A percentile compares a stretch with the other conserved stretches of the same genome.
Evolutionary conservation across 2,888 invertebrate species (phyloP).

Genomic region (Philhelius pedissequus): DNA sequence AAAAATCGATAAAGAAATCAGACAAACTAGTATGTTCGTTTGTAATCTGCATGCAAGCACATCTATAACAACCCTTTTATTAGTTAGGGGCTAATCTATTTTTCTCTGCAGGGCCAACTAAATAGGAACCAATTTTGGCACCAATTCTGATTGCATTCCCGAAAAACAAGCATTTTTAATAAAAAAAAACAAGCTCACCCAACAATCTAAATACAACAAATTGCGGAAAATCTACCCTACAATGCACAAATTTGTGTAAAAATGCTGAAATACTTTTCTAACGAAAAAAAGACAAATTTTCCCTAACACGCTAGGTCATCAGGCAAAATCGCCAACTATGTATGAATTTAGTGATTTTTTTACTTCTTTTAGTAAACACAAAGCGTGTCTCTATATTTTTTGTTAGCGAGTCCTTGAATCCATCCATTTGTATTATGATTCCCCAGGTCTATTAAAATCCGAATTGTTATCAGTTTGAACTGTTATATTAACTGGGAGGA

Average conservation of each 20-base stretch:
- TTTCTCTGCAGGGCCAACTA: not conserved
- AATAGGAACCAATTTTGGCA: not conserved
- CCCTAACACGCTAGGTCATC: conserved; percentile 12
- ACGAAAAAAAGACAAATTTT: not conserved
- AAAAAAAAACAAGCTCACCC: not conserved
- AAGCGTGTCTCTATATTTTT: not conserved
- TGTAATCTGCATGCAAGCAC: too few species aligned
- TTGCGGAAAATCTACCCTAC: not conserved
- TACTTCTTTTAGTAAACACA: not conserved
- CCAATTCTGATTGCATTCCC: not conserved
- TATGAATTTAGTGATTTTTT: conserved; percentile 41
- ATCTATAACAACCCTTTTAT: too few species aligned
- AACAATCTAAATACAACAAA: not conserved
- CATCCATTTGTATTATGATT: conserved; percentile 53
- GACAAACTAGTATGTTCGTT: too few species aligned
- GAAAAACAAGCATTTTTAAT: not conserved
- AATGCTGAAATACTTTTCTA: not conserved
- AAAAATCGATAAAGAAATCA: too few species aligned
- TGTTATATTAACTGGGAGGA: not conserved
- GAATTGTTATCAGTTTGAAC: conserved; percentile 49
- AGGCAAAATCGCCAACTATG: conserved; percentile 42
- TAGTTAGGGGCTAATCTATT: too few species aligned
- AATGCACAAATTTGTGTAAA: not conserved
- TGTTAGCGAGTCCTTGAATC: not conserved
- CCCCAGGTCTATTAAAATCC: conserved; percentile 41